Conservation (phyloP, 2,113 vertebrate species). For the Entomyzon cyanotis region DNA sequence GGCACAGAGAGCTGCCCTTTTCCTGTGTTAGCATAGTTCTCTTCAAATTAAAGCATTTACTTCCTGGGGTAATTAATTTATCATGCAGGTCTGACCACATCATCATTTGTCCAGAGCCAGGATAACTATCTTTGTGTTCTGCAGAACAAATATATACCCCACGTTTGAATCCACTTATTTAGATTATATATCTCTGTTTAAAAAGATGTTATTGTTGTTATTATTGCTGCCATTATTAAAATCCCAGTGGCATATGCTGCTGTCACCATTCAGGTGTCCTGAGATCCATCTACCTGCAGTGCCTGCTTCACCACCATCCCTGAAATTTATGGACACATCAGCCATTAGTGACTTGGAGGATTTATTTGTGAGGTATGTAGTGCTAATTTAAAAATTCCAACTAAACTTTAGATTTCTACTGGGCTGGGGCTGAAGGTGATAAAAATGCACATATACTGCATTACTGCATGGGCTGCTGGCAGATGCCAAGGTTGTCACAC, state of each 20-base stretch:
- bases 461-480: background rate
- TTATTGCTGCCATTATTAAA: conserved; percentile 6
- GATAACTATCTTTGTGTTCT: background rate
- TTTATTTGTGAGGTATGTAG: background rate
- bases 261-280: background rate
- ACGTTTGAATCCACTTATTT: background rate
- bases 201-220: background rate
- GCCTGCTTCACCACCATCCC: background rate
- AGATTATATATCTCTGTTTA: background rate
- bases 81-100: background rate
- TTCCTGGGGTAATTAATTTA: background rate
- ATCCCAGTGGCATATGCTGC: background rate
- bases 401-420: background rate
- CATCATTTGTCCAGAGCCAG: background rate
- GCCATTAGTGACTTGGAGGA: background rate
- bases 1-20: background rate
- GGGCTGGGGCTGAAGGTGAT: background rate
- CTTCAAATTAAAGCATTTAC: background rate
- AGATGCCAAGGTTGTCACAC: background rate
- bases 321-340: background rate
- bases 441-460: background rate
- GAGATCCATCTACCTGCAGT: background rate
- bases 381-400: background rate
- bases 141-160: background rate
- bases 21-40: background rate